A percentile compares a stretch with the other conserved stretches of the same genome.
Conservation (phyloP, 2,113 vertebrate species). For the Brachionichthys hirsutus region DNA sequence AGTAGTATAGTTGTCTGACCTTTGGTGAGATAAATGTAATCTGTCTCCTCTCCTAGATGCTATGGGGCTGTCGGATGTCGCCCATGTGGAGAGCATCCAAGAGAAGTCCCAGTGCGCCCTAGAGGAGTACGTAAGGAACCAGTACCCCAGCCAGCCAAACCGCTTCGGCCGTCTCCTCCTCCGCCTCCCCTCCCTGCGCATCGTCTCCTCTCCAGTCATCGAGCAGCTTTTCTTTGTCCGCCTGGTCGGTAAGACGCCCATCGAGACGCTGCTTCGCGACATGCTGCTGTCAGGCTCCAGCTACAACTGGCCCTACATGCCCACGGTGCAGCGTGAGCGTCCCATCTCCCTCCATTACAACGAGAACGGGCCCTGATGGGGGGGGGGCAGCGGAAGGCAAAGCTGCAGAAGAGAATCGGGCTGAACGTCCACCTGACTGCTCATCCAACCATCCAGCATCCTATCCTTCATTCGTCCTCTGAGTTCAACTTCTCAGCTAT, state of each 20-base stretch:
- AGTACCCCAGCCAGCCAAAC: constrained; percentile 85
- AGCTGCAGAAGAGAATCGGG: constrained; percentile 7
- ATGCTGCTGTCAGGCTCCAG: constrained; percentile 87
- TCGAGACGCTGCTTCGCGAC: constrained; percentile 87
- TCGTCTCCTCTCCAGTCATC: constrained; percentile 85
- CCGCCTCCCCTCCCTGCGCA: constrained; percentile 84
- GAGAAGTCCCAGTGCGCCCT: constrained; percentile 88
- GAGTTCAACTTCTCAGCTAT: constrained; percentile 27
- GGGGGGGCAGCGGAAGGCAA: neutral
- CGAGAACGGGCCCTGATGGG: constrained; percentile 78
- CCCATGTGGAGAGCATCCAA: constrained; percentile 86
- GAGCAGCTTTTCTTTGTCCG: constrained; percentile 89
- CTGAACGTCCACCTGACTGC: constrained; percentile 11
- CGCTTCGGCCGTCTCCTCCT: constrained; percentile 86
- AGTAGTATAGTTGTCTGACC: too few species aligned
- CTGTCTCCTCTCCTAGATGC: constrained; percentile 70
- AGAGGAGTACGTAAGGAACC: constrained; percentile 86
- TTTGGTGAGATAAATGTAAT: too few species aligned
- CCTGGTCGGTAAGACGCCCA: constrained; percentile 87
- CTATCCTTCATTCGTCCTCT: neutral
- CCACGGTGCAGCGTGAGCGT: constrained; percentile 79
- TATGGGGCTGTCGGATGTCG: constrained; percentile 83
- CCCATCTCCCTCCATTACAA: constrained; percentile 81
- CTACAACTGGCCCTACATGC: constrained; percentile 88
- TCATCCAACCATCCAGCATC: neutral